A percentile compares a stretch with the other conserved stretches of the same genome.
Conservation (phyloP, 2,888 invertebrate genomes). For the Lasioglossum villosulum region DNA sequence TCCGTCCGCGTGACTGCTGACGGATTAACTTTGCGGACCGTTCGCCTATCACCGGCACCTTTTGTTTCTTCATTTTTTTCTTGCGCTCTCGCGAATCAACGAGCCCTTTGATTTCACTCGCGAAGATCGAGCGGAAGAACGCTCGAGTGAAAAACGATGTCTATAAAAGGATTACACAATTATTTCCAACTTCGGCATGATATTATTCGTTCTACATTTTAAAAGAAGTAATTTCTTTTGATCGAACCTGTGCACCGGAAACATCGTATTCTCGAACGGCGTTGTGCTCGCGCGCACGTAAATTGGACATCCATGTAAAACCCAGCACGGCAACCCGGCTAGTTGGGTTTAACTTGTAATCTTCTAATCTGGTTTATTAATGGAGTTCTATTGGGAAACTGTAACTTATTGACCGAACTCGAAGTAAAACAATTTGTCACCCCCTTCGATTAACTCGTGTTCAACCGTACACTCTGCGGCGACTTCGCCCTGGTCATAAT, state of each 20-base stretch:
- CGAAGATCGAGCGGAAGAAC: conserved; percentile 4
- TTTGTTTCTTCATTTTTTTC: not conserved
- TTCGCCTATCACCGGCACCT: not conserved
- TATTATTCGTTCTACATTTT: too few species aligned
- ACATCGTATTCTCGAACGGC: not conserved
- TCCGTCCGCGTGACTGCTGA: not conserved
- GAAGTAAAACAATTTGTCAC: conserved; percentile 52
- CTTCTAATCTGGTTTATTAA: conserved; percentile 60
- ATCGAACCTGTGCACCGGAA: too few species aligned
- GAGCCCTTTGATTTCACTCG: not conserved
- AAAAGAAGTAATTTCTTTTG: too few species aligned
- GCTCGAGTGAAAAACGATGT: not conserved
- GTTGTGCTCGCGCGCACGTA: too few species aligned
- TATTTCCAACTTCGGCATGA: too few species aligned
- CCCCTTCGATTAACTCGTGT: conserved; percentile 13
- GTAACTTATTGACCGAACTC: conserved; percentile 39
- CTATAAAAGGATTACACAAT: too few species aligned
- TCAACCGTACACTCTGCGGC: conserved; percentile 11
- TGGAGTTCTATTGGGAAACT: conserved; percentile 47
- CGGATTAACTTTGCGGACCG: conserved; percentile 1
- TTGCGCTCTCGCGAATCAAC: not conserved
- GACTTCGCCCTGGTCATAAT: conserved; percentile 17
- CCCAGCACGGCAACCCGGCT: not conserved
- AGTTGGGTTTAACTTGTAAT: conserved; percentile 47
- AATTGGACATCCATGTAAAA: conserved; percentile 19